A percentile compares a stretch with the other conserved stretches of the same genome.
Evolutionary conservation across 2,113 vertebrate species (phyloP).

Genomic region (Otus sunia): DNA sequence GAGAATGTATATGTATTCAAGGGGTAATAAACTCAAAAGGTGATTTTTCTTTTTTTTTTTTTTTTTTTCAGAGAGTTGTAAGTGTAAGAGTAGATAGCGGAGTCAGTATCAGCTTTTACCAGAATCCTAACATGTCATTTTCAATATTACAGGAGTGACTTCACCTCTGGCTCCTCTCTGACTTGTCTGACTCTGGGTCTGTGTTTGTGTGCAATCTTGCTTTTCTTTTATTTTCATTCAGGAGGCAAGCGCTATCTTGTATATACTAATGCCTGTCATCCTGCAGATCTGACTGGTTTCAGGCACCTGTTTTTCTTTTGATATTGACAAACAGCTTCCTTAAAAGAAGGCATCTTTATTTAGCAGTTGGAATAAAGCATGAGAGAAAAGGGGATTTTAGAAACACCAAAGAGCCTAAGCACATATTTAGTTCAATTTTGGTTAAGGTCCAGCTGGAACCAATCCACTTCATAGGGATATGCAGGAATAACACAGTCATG

Average conservation of each 20-base stretch:
- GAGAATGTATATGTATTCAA: neutral
- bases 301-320: neutral
- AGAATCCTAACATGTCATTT: neutral
- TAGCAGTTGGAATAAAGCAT: neutral
- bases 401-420: neutral
- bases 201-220: neutral
- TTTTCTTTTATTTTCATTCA: conserved; percentile 1
- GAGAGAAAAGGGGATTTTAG: conserved; percentile 10
- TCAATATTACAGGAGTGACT: neutral
- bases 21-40: neutral
- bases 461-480: neutral
- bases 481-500: conserved; percentile 27
- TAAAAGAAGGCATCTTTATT: neutral
- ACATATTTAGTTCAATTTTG: neutral
- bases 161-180: conserved; percentile 11
- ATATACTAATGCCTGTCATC: neutral
- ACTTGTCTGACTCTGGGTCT: neutral
- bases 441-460: conserved; percentile 38
- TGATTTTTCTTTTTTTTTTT: neutral
- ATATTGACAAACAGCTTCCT: conserved; percentile 16
- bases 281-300: neutral
- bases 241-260: neutral
- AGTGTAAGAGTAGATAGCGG: neutral
- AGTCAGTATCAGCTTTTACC: neutral
- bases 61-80: neutral